Evolutionary conservation across 2,888 invertebrate genomes (phyloP), one percentile per base, ranked within the genome.

Genomic region (Amaurobius ferox): DNA sequence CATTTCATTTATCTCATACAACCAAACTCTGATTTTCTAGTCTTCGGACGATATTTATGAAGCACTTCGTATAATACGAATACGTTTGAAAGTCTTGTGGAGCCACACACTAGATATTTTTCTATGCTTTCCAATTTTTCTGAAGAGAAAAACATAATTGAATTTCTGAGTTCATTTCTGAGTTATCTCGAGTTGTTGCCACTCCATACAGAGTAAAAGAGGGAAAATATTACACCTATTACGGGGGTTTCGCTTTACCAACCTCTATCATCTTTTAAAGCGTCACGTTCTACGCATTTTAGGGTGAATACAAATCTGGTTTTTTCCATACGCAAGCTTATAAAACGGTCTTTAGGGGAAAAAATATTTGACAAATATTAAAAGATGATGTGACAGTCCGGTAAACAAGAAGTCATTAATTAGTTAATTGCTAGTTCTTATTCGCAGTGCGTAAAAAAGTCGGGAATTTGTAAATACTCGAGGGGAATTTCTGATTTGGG

Each of bases 271-370:
- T 55, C 55, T 11, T 23, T 55, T n/a, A 6, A 55, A 55, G 23
- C 23, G 55, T 55, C 55, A 55, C 55, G 55, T 55, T 19, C 55
- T 23, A 23, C 23, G 55, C 55, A 55, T 55, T 55, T 55, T 23
- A 55, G 23, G 23, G 3, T 23, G 55, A 55, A 19, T 55, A 23
- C 23, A 23, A 55, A 55, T 55, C 1, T n/a, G 7, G 0, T 55
- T 23, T 55, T 55, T 55, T 55, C 16, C 23, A 5, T 23, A 5
- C 23, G 55, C 23, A 19, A 23, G 23, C 7, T 23, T 23, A 55
- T 23, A 55, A 5, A 3, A 1, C 35, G 35, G 35, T 9, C 9
- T 35, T n/a, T n/a, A n/a, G n/a, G n/a, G n/a, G 2, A 55, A 2
- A 55, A 55, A 55, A 19, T 55, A 3, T 35, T 35, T 35, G 35